Conservation (phyloP, 2,888 invertebrate species). For the Dicyrtomina minuta region DNA sequence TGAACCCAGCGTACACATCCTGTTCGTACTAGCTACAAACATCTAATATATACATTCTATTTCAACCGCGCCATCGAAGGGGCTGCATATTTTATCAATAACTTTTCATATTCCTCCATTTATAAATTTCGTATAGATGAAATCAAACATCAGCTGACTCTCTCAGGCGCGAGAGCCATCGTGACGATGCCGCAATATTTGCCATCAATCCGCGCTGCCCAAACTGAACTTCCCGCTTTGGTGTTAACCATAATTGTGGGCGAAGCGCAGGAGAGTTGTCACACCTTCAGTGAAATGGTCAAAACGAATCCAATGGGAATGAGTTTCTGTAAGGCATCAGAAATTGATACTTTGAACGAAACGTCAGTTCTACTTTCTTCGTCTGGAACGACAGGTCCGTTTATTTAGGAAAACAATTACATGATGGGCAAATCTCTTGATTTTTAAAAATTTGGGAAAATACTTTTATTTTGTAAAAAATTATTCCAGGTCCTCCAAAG, state of each 20-base stretch:
- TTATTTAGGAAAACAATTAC: no score
- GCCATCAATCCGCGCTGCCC: constrained; percentile 28
- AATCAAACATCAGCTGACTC: constrained; percentile 47
- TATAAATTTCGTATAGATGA: constrained; percentile 42
- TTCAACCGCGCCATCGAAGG: not conserved
- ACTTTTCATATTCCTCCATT: no score
- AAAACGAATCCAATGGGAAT: constrained; percentile 42
- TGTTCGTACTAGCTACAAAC: constrained; percentile 32
- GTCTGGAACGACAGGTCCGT: constrained; percentile 47
- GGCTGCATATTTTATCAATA: no score
- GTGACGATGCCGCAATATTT: constrained; percentile 43
- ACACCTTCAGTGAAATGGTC: constrained; percentile 45
- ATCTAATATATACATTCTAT: not conserved
- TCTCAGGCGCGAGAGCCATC: constrained; percentile 43
- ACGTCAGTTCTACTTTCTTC: constrained; percentile 40
- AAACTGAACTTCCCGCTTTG: constrained; percentile 37
- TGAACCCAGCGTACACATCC: constrained; percentile 44
- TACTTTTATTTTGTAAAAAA: no score
- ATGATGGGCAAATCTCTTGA: no score
- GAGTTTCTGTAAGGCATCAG: constrained; percentile 38
- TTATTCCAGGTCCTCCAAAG: no score
- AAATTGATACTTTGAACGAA: constrained; percentile 40
- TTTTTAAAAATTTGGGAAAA: no score
- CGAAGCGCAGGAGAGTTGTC: constrained; percentile 43
- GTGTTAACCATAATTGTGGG: constrained; percentile 44